phyloP scores from a whole-genome alignment of 2,113 vertebrate species.

The Emydura subglobosa region DNA sequence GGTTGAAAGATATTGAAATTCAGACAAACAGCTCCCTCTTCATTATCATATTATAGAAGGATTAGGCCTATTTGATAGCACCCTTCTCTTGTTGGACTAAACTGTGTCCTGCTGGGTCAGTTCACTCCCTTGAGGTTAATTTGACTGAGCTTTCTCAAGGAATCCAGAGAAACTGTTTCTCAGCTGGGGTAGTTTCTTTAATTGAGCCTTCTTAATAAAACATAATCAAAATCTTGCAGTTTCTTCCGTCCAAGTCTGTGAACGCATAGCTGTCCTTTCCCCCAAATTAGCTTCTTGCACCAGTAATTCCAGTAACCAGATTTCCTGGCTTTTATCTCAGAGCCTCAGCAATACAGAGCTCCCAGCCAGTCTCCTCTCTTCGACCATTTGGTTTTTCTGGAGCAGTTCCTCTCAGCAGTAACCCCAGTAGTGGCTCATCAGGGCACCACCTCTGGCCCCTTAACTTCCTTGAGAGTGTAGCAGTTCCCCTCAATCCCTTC shows the following conservation, averaged over 20 bases:
- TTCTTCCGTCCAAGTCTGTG: background rate
- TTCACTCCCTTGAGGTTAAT: background rate
- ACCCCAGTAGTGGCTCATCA: too few species aligned
- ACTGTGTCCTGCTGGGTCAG: background rate
- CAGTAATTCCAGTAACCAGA: too few species aligned
- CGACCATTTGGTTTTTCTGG: too few species aligned
- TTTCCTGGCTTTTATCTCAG: too few species aligned
- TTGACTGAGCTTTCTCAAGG: background rate
- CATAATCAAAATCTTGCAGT: background rate
- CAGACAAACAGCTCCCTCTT: background rate
- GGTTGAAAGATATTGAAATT: conserved; percentile 18
- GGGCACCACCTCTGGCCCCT: too few species aligned
- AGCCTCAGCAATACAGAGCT: too few species aligned
- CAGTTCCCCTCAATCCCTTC: background rate
- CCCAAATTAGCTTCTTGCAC: background rate
- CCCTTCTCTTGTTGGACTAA: background rate
- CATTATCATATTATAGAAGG: background rate
- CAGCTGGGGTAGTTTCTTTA: background rate
- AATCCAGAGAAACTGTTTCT: background rate
- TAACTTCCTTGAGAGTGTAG: too few species aligned
- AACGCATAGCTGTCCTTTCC: background rate
- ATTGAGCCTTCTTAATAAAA: background rate
- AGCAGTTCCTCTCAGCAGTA: too few species aligned
- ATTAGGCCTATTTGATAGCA: background rate
- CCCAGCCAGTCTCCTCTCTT: too few species aligned